Conservation (phyloP, 2,888 invertebrate species). For the Incurvaria masculella region DNA sequence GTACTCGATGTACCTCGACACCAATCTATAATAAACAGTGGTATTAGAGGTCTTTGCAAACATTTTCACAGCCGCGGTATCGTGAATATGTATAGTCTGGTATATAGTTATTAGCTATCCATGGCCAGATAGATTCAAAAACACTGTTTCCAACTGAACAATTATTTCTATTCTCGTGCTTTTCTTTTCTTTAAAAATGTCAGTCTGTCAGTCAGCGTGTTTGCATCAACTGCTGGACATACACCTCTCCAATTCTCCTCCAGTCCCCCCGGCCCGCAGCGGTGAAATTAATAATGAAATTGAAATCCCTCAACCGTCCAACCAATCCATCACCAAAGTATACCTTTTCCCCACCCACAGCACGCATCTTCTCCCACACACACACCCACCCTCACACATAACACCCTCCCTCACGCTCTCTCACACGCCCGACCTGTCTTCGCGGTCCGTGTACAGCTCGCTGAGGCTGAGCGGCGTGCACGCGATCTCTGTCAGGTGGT, state of each 20-base stretch:
- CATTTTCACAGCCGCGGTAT: too few species aligned
- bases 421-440: conserved; percentile 40
- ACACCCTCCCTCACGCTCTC: background rate
- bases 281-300: background rate
- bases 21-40: too few species aligned
- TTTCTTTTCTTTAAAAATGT: background rate
- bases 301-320: background rate
- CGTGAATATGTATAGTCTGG: too few species aligned
- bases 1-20: too few species aligned
- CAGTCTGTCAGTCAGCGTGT: too few species aligned
- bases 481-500: conserved; percentile 63
- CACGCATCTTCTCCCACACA: background rate
- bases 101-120: too few species aligned
- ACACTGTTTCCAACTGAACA: background rate
- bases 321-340: background rate
- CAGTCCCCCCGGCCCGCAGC: too few species aligned
- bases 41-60: too few species aligned
- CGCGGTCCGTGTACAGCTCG: conserved; percentile 56
- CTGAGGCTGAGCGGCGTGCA: conserved; percentile 50
- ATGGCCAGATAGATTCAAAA: too few species aligned
- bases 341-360: background rate
- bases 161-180: background rate
- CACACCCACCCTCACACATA: too few species aligned
- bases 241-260: too few species aligned
- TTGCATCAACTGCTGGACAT: too few species aligned